These are phyloP conservation scores for Macaca fascicularis DNA, from an alignment of 2,113 vertebrate species.

Conservation along the genomic window DNA sequence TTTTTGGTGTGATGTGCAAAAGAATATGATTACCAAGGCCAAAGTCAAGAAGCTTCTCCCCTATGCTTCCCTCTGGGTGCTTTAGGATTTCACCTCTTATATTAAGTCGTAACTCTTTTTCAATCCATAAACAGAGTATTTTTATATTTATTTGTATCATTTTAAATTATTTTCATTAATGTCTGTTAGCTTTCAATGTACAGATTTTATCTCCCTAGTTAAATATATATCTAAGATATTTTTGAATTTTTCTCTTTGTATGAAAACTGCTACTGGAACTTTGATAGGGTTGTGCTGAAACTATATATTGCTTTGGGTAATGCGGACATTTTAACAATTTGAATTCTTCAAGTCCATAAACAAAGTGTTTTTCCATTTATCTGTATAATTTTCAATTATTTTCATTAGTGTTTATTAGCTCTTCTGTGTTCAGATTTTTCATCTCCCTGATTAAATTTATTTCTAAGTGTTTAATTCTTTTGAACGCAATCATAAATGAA, in stretches of 20 bases:
- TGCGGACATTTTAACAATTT: background rate
- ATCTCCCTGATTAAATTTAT: background rate
- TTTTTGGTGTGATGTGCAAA: background rate
- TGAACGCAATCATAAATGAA: background rate
- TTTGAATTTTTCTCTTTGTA: background rate
- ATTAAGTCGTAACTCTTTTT: background rate
- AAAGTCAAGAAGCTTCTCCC: background rate
- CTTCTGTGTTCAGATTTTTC: background rate
- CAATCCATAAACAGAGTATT: too few species aligned
- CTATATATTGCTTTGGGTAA: background rate
- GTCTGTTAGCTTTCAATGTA: too few species aligned
- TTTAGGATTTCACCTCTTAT: background rate
- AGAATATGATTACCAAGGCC: background rate
- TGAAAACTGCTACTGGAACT: background rate
- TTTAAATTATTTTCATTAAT: too few species aligned
- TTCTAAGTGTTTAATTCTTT: background rate
- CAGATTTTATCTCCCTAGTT: too few species aligned
- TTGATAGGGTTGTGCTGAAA: background rate
- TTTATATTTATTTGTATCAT: too few species aligned
- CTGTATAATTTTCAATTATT: background rate
- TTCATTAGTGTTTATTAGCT: background rate
- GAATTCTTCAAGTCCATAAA: background rate
- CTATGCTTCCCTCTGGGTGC: background rate
- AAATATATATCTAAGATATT: background rate
- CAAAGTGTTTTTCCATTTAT: background rate